Conservation (phyloP, 2,797 vertebrate genomes). For the Gephyroberyx darwinii region DNA sequence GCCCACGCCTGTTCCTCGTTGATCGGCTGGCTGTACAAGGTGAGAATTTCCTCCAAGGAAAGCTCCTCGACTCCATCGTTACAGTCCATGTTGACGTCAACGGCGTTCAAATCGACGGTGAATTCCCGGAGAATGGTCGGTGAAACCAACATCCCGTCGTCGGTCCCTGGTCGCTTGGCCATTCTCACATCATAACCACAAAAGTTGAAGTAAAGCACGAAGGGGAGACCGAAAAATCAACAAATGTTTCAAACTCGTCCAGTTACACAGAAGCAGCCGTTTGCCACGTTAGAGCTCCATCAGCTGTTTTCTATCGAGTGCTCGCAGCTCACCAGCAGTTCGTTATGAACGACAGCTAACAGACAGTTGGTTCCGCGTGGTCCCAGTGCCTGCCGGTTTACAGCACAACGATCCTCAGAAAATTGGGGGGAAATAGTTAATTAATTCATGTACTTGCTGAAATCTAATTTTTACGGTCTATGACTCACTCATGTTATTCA, state of each 20-base stretch:
- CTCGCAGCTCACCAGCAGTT: constrained; percentile 36
- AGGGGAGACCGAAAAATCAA: not conserved
- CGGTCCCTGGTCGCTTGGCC: constrained; percentile 78
- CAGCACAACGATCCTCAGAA: not conserved
- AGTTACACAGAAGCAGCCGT: not conserved
- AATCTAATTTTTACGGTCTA: too few relatives aligned
- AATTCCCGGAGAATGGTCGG: constrained; percentile 64
- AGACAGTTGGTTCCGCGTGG: constrained; percentile 54
- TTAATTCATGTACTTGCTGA: too few relatives aligned
- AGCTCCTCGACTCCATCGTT: constrained; percentile 81
- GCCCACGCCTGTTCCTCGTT: constrained; percentile 99
- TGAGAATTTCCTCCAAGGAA: constrained; percentile 89
- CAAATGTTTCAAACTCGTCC: not conserved
- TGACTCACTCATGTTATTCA: too few relatives aligned
- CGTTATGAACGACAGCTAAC: not conserved
- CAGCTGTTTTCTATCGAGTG: constrained; percentile 21
- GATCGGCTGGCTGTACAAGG: constrained; percentile 93
- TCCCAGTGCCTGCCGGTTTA: constrained; percentile 44
- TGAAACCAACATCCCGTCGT: constrained; percentile 72
- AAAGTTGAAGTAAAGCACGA: not conserved
- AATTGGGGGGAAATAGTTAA: too few relatives aligned
- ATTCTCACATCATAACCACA: constrained; percentile 67
- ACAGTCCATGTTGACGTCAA: constrained; percentile 73
- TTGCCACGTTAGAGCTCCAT: not conserved
- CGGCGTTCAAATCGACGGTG: constrained; percentile 59